phyloP scores from a whole-genome alignment of 2,797 vertebrate genomes.

The Percopsis omiscomaycus region DNA sequence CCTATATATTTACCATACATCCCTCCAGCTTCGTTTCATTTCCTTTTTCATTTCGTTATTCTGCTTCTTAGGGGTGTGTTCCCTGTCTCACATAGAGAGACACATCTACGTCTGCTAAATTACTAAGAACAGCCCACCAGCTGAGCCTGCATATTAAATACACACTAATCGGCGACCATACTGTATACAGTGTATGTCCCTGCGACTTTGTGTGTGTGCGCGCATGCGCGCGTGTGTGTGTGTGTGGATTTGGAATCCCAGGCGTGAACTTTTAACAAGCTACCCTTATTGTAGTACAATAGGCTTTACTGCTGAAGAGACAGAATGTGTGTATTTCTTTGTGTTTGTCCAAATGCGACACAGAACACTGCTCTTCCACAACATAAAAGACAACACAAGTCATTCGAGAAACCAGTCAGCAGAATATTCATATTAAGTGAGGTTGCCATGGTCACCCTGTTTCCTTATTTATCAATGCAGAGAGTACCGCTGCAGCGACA shows the following conservation, averaged over 20 bases:
- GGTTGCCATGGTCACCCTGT: neutral
- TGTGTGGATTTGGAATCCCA: conserved; percentile 7
- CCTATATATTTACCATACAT: neutral
- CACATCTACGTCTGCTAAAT: conserved; percentile 13
- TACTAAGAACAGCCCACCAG: conserved; percentile 11
- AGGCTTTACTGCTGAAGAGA: too few relatives aligned
- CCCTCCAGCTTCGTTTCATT: neutral
- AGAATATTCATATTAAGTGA: neutral
- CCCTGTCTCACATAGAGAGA: conserved; percentile 3
- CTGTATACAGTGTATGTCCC: conserved; percentile 21
- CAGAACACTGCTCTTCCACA: too few relatives aligned
- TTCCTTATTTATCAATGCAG: neutral
- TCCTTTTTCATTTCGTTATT: neutral
- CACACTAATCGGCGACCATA: conserved; percentile 3
- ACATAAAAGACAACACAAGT: too few relatives aligned
- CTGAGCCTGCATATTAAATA: conserved; percentile 14
- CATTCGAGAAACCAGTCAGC: too few relatives aligned
- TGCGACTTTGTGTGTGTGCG: conserved; percentile 11
- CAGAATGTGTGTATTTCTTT: too few relatives aligned
- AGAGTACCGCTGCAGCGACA: too few relatives aligned
- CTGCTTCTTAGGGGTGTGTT: neutral
- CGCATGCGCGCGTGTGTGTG: neutral
- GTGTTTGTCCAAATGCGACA: too few relatives aligned
- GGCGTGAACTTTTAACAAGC: conserved; percentile 3
- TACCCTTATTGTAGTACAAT: neutral